Evolutionary conservation across 2,888 invertebrate species (phyloP), one percentile per base, ranked within the genome.

Genomic region (Dromius quadrimaculatus): DNA sequence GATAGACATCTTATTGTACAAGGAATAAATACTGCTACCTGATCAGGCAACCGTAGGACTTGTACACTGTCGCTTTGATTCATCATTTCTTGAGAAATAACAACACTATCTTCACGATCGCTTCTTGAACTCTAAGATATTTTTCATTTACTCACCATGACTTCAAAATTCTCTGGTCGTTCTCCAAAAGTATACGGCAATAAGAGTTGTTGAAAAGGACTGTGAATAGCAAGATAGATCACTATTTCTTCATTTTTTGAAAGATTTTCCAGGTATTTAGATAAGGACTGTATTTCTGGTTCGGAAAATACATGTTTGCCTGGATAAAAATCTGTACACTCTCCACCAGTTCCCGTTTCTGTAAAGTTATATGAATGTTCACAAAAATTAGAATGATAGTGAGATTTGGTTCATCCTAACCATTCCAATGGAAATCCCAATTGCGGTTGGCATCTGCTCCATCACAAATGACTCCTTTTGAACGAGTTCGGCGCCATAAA

Each of bases 381-480:
- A 1, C 9, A 11, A 4, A 45, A 43, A 15, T 15, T 19, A 32
- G 9, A 32, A 6, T 6, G 9, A 32, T 32, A 6, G 5, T 32
- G 5, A 32, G 32, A 5, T 80, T 79, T n/a, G n/a, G n/a, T n/a
- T n/a, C n/a, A n/a, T n/a, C n/a, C n/a, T n/a, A n/a, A 87, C 87
- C 79, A 72, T 86, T 84, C 91, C 91, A 92, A 73, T 87, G 86
- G 77, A 85, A 88, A 72, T 85, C 89, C 89, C 90, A 93, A 79
- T 93, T 93, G 72, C 93, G 86, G 79, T 94, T 94, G 0, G 91
- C 87, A 80, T 94, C 93, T 0, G 88, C 87, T 2, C 93, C 93
- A 71, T 80, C 79, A 73, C 90, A 87, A 9, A 79, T n/a, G n/a
- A n/a, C n/a, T n/a, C n/a, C n/a, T n/a, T n/a, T n/a, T n/a, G n/a